Conservation (phyloP, 2,888 invertebrate species). For the Limnephilus rhombicus region DNA sequence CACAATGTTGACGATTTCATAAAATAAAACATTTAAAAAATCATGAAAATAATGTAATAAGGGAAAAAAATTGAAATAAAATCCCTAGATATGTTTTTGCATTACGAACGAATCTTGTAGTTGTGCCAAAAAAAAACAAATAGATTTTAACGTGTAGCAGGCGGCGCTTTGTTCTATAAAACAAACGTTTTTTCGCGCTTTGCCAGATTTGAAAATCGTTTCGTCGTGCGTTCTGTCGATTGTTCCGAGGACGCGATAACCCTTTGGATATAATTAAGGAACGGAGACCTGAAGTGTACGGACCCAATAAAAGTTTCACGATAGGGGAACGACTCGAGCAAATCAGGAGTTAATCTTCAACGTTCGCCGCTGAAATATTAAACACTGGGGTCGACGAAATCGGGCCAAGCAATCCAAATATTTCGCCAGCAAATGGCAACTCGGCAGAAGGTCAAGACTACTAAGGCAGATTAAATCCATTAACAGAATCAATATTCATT, state of each 20-base stretch:
- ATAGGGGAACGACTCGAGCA: slow-evolving; percentile 44
- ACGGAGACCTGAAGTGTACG: slow-evolving; percentile 24
- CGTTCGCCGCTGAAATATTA: slow-evolving; percentile 27
- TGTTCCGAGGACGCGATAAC: slow-evolving; percentile 8
- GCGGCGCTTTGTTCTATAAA: not conserved
- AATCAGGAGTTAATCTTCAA: slow-evolving; percentile 59
- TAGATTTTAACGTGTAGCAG: not conserved
- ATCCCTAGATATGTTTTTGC: not conserved
- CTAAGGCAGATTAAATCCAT: not conserved
- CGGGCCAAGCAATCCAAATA: not conserved
- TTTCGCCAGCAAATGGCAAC: slow-evolving; percentile 3
- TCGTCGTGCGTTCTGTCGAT: not conserved
- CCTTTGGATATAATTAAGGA: slow-evolving; percentile 17
- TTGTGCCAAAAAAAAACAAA: not conserved
- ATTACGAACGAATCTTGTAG: not conserved
- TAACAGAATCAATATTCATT: not conserved
- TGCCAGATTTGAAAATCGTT: slow-evolving; percentile 7
- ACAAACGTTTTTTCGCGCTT: not conserved
- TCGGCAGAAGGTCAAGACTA: not conserved
- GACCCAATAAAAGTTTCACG: slow-evolving; percentile 58
- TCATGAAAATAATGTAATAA: not conserved
- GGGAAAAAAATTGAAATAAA: not conserved
- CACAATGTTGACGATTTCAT: not conserved
- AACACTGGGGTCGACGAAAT: not conserved
- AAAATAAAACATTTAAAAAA: not conserved